A percentile compares a stretch with the other conserved stretches of the same genome.
Evolutionary conservation across 2,888 invertebrate species (phyloP).

Genomic region (Malthinus flaveolus): DNA sequence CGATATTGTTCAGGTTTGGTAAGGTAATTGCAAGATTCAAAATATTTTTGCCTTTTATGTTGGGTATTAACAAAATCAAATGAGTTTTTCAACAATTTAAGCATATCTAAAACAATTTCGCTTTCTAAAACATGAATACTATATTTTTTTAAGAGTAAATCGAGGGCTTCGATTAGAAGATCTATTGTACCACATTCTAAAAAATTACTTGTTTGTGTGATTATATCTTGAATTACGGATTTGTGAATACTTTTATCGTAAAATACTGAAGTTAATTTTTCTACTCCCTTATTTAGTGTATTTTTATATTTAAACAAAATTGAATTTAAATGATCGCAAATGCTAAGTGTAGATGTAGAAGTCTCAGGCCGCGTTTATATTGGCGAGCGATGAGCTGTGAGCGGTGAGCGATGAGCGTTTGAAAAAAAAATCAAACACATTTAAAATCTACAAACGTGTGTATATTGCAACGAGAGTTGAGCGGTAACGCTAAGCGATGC

Average conservation of each 20-base stretch:
- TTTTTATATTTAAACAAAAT: neutral
- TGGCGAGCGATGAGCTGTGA: no score
- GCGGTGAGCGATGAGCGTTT: no score
- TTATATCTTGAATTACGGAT: neutral
- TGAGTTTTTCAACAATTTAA: neutral
- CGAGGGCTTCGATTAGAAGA: neutral
- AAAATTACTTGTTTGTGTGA: neutral
- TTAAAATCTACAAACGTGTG: no score
- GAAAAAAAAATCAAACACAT: no score
- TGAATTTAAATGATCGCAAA: neutral
- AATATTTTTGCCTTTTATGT: slow-evolving; percentile 3
- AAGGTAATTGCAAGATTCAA: neutral
- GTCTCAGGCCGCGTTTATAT: no score
- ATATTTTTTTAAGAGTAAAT: neutral
- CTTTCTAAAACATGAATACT: neutral
- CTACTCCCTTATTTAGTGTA: neutral
- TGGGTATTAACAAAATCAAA: slow-evolving; percentile 2
- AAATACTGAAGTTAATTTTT: neutral
- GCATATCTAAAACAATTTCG: neutral
- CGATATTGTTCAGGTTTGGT: neutral
- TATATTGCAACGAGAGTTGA: no score
- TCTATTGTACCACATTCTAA: neutral
- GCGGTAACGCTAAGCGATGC: no score
- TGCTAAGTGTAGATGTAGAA: neutral
- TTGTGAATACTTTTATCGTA: neutral